phyloP scores from a whole-genome alignment of 2,888 invertebrate genomes.

The Meloe dianella region DNA sequence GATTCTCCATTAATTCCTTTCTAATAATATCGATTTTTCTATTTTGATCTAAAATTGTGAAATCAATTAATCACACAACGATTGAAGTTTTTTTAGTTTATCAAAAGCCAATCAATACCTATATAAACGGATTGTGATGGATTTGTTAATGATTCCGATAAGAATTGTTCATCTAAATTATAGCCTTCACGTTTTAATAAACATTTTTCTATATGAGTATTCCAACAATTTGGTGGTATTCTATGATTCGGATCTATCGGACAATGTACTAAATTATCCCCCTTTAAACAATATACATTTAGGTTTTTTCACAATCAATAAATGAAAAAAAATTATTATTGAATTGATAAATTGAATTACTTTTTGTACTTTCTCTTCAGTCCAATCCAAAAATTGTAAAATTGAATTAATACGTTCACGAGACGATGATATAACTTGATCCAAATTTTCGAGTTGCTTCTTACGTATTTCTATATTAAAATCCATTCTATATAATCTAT shows the following conservation, averaged over 20 bases:
- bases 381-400: conserved; percentile 54
- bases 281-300: conserved; percentile 43
- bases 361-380: conserved; percentile 48
- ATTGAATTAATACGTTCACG: conserved; percentile 53
- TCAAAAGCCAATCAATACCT: conserved; percentile 48
- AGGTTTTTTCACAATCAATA: conserved; percentile 6
- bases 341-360: conserved; percentile 28
- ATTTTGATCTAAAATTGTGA: conserved; percentile 55
- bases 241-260: conserved; percentile 60
- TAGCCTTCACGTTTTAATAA: conserved; percentile 61
- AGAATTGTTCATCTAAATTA: conserved; percentile 55
- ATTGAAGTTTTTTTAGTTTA: background rate
- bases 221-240: conserved; percentile 55
- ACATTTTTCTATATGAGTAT: conserved; percentile 60
- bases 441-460: conserved; percentile 56
- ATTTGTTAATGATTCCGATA: conserved; percentile 57
- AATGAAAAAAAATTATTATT: conserved; percentile 10
- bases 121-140: conserved; percentile 51
- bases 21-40: conserved; percentile 56
- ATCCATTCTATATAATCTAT: conserved; percentile 46
- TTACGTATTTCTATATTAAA: conserved; percentile 57
- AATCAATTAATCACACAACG: conserved; percentile 28
- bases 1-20: conserved; percentile 42
- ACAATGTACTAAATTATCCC: conserved; percentile 54
- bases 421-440: conserved; percentile 55